phyloP scores from a whole-genome alignment of 2,888 invertebrate species.

The Ennomos erosarius region DNA sequence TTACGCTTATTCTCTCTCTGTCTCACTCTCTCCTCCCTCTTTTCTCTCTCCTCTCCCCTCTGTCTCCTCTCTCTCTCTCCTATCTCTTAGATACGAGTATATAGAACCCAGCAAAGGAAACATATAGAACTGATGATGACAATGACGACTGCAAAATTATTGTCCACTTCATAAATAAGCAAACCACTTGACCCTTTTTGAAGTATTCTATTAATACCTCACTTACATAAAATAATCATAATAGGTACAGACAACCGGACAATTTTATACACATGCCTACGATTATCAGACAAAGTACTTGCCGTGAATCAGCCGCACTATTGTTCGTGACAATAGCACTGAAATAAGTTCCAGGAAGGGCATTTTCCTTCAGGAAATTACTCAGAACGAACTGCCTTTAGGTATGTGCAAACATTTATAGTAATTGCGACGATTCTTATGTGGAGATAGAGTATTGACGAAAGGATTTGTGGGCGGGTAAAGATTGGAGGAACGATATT shows the following conservation, averaged over 20 bases:
- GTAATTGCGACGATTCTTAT: slow-evolving; percentile 35
- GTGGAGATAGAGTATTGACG: slow-evolving; percentile 38
- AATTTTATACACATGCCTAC: slow-evolving; percentile 5
- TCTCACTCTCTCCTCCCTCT: too few species aligned
- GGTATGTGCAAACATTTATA: slow-evolving; percentile 30
- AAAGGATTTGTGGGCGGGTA: slow-evolving; percentile 35
- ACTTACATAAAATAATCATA: too few species aligned
- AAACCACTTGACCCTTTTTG: too few species aligned
- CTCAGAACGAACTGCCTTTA: slow-evolving; percentile 54
- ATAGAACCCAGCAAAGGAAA: too few species aligned
- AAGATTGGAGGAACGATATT: slow-evolving; percentile 12
- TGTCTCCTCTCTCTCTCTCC: too few species aligned
- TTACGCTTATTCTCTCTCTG: too few species aligned
- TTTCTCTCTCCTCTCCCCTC: too few species aligned
- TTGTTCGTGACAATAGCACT: slow-evolving; percentile 75
- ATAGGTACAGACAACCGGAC: not conserved
- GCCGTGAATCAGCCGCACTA: slow-evolving; percentile 69
- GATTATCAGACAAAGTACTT: slow-evolving; percentile 47
- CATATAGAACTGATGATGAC: too few species aligned
- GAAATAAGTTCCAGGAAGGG: slow-evolving; percentile 73
- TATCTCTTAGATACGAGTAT: too few species aligned
- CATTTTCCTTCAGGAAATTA: slow-evolving; percentile 72
- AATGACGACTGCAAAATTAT: too few species aligned
- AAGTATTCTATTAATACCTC: too few species aligned
- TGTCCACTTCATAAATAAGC: too few species aligned